These are phyloP conservation scores for Melinopterus prodromus DNA, from an alignment of 2,888 invertebrate species.

Conservation along the genomic window DNA sequence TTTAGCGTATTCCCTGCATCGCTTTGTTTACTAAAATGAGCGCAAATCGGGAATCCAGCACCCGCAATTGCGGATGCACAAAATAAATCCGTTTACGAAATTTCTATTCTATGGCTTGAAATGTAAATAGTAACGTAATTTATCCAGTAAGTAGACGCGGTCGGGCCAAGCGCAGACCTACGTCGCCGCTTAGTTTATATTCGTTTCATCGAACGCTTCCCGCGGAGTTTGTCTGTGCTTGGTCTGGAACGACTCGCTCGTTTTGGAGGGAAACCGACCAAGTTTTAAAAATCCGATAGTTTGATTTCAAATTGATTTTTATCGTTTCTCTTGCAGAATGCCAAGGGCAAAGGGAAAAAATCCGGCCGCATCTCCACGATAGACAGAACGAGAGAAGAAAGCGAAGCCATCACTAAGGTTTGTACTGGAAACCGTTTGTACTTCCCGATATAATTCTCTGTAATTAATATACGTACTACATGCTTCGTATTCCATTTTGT, in stretches of 20 bases:
- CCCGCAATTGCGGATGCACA: background rate
- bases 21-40: background rate
- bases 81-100: constrained; percentile 18
- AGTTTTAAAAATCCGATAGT: constrained; percentile 42
- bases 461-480: no score
- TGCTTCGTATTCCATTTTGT: no score
- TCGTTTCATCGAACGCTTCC: constrained; percentile 40
- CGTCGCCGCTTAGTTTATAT: constrained; percentile 36
- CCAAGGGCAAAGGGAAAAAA: constrained; percentile 62
- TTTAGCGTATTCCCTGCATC: background rate
- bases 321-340: constrained; percentile 48
- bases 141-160: constrained; percentile 36
- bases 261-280: constrained; percentile 60
- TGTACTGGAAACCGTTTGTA: constrained; percentile 24
- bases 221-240: constrained; percentile 44
- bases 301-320: constrained; percentile 17
- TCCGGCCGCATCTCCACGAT: constrained; percentile 60
- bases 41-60: background rate
- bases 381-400: constrained; percentile 63
- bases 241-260: constrained; percentile 34
- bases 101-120: constrained; percentile 11
- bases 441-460: no score
- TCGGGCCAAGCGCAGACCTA: constrained; percentile 39
- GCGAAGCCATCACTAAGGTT: constrained; percentile 64
- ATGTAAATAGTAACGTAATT: constrained; percentile 31